Evolutionary conservation across 2,113 vertebrate species (phyloP).

Genomic region (Sinocyclocheilus grahami): DNA sequence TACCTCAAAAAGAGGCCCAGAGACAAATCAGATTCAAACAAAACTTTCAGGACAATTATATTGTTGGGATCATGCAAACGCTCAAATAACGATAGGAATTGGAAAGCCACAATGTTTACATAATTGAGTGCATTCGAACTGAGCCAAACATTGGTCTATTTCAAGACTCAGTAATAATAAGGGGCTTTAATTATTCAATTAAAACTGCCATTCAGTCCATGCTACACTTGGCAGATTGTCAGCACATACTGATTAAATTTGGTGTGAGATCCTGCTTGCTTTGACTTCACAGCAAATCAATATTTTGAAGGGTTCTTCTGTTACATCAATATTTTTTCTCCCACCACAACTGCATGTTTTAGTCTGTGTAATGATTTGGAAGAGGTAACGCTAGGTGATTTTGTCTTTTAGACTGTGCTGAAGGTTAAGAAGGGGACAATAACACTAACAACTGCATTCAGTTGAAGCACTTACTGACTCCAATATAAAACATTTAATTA

Average conservation of each 20-base stretch:
- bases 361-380: background rate
- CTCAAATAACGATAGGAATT: constrained; percentile 36
- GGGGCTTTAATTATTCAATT: constrained; percentile 41
- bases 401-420: background rate
- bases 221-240: constrained; percentile 42
- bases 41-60: constrained; percentile 44
- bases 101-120: constrained; percentile 39
- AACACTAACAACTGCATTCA: background rate
- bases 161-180: constrained; percentile 39
- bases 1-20: background rate
- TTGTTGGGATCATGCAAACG: constrained; percentile 29
- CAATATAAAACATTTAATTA: background rate
- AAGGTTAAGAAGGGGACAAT: background rate
- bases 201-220: constrained; percentile 32
- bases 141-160: constrained; percentile 39
- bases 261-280: constrained; percentile 16
- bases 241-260: constrained; percentile 8
- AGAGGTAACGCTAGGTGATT: background rate
- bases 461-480: background rate
- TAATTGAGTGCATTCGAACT: constrained; percentile 46
- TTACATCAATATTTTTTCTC: constrained; percentile 11
- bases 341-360: constrained; percentile 6
- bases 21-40: constrained; percentile 28
- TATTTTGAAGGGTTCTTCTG: background rate
- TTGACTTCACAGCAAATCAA: constrained; percentile 31